phyloP scores from a whole-genome alignment of 2,888 invertebrate species.

The Xylophagus ater region DNA sequence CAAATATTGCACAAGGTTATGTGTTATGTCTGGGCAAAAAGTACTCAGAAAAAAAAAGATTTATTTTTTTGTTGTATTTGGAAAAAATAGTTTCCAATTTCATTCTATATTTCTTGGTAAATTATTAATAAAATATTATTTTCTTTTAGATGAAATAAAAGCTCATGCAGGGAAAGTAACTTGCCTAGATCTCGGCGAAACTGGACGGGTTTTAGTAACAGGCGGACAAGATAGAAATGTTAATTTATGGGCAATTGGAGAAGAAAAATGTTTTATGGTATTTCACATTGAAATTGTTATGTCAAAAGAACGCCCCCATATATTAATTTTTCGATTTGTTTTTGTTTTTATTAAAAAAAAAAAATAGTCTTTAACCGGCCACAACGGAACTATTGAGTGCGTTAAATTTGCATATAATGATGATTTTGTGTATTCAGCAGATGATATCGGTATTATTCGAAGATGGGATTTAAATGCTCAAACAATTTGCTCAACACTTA shows the following conservation, averaged over 20 bases:
- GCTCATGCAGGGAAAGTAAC: conserved; percentile 38
- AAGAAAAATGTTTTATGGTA: conserved; percentile 91
- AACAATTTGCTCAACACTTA: conserved; percentile 35
- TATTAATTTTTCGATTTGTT: neutral
- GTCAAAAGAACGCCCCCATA: neutral
- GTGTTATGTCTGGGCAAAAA: too few species aligned
- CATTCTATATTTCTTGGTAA: neutral
- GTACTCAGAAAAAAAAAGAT: too few species aligned
- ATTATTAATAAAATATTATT: neutral
- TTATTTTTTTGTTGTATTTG: too few species aligned
- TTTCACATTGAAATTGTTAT: conserved; percentile 13
- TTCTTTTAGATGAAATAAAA: conserved; percentile 35
- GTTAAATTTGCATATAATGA: conserved; percentile 91
- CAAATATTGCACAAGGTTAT: too few species aligned
- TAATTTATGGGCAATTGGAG: conserved; percentile 93
- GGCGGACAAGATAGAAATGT: conserved; percentile 97
- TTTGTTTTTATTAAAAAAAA: conserved; percentile 1
- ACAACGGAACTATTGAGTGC: conserved; percentile 87
- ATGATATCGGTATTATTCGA: conserved; percentile 85
- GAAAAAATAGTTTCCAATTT: too few species aligned
- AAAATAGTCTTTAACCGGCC: conserved; percentile 75
- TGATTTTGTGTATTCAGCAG: conserved; percentile 90
- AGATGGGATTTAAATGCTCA: conserved; percentile 90
- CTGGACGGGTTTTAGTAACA: conserved; percentile 39
- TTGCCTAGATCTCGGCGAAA: conserved; percentile 38